phyloP scores from a whole-genome alignment of 1,140 invertebrate genomes.

The Drosophila navojoa region DNA sequence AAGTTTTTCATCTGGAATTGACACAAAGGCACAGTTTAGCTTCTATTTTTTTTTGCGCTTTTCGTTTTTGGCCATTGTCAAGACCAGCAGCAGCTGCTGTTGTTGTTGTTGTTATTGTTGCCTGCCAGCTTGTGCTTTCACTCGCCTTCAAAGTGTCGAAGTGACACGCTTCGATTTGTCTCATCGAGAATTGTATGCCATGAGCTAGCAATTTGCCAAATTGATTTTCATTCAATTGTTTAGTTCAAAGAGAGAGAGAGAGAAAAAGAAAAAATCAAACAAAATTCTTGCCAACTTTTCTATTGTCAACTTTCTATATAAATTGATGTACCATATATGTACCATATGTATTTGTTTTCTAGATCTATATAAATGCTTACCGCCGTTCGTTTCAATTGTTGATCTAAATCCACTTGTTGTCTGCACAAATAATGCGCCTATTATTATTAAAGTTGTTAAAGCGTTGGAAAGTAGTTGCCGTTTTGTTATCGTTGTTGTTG shows the following conservation, averaged over 20 bases:
- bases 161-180: constrained; percentile 69
- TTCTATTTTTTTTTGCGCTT: constrained; percentile 35
- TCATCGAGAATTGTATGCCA: constrained; percentile 49
- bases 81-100: constrained; percentile 34
- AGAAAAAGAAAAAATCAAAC: no score
- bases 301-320: constrained; percentile 22
- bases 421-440: constrained; percentile 79
- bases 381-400: constrained; percentile 80
- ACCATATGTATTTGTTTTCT: not conserved
- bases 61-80: constrained; percentile 61
- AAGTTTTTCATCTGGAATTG: constrained; percentile 68
- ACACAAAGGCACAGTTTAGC: constrained; percentile 77
- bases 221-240: constrained; percentile 71
- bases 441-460: constrained; percentile 82
- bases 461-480: constrained; percentile 75
- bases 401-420: constrained; percentile 83
- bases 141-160: constrained; percentile 56
- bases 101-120: constrained; percentile 8
- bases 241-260: not conserved
- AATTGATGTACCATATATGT: not conserved
- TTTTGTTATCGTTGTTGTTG: constrained; percentile 34
- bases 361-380: constrained; percentile 52
- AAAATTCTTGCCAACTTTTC: constrained; percentile 47
- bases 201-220: constrained; percentile 80
- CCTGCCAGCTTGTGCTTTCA: constrained; percentile 28